A percentile compares a stretch with the other conserved stretches of the same genome.
These are phyloP conservation scores for Drosophila fuyamai DNA, from an alignment of 1,140 invertebrate genomes.

Conservation along the genomic window DNA sequence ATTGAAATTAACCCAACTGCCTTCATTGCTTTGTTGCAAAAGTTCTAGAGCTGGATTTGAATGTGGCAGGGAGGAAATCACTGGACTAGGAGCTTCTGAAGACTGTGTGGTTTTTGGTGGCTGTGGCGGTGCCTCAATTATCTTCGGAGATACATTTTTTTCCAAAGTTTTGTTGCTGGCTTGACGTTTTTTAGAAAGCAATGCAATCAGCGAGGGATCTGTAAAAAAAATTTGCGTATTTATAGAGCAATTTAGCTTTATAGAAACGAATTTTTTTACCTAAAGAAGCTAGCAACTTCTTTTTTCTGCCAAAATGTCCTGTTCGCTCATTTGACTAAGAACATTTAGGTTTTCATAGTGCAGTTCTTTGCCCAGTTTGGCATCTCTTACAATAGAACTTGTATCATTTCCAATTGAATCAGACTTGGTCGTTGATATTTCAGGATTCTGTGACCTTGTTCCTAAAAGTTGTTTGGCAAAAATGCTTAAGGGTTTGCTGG, in stretches of 20 bases:
- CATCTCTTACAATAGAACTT: slow-evolving; percentile 86
- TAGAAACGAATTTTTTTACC: slow-evolving; percentile 82
- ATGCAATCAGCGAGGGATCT: slow-evolving; percentile 82
- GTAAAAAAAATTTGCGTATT: neutral
- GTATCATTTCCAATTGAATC: slow-evolving; percentile 16
- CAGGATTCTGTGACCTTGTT: neutral
- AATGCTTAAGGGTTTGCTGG: slow-evolving; percentile 42
- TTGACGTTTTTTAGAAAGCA: slow-evolving; percentile 87
- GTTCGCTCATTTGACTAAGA: slow-evolving; percentile 89
- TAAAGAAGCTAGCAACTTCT: slow-evolving; percentile 88
- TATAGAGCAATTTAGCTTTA: neutral
- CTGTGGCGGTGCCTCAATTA: slow-evolving; percentile 12
- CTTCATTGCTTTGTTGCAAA: slow-evolving; percentile 87
- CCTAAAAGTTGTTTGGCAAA: slow-evolving; percentile 49
- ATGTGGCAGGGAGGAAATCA: slow-evolving; percentile 37
- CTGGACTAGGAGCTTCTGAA: slow-evolving; percentile 17
- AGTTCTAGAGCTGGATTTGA: slow-evolving; percentile 86
- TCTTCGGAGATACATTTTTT: neutral
- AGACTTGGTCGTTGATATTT: neutral
- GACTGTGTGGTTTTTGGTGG: neutral
- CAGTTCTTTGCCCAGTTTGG: slow-evolving; percentile 87
- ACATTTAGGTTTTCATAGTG: slow-evolving; percentile 90
- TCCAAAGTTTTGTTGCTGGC: slow-evolving; percentile 9
- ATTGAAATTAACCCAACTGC: slow-evolving; percentile 93
- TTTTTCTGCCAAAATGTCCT: slow-evolving; percentile 91